These are phyloP conservation scores for Nematostella vectensis DNA, from an alignment of 92 coral and sea anemone species.

Conservation along the genomic window DNA sequence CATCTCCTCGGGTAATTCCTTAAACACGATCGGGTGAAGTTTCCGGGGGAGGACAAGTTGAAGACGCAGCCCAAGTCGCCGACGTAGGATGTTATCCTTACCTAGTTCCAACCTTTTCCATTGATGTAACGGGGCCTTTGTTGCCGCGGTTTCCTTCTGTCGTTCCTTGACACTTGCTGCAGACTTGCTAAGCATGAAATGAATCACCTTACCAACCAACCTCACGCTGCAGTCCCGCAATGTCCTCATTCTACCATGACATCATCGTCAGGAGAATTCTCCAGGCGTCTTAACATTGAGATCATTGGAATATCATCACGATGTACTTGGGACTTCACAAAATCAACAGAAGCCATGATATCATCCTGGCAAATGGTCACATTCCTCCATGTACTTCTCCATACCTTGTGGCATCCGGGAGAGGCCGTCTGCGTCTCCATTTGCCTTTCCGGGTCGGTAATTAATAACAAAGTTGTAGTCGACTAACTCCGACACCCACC, in stretches of 20 bases:
- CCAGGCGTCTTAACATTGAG: background rate
- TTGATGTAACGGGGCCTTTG: background rate
- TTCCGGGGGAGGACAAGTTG: background rate
- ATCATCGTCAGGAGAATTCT: background rate
- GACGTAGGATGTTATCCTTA: background rate
- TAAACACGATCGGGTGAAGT: background rate
- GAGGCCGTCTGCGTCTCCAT: too few relatives aligned
- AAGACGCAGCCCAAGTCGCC: background rate
- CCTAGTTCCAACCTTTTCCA: background rate
- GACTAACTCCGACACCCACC: background rate
- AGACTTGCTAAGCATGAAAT: background rate
- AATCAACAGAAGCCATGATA: background rate
- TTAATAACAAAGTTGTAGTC: too few relatives aligned
- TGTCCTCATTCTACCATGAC: background rate
- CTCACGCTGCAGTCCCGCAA: background rate
- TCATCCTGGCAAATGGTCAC: background rate
- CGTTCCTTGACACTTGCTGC: conserved; percentile 1
- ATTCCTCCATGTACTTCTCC: background rate
- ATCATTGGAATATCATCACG: background rate
- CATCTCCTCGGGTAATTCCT: background rate
- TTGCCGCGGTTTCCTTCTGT: background rate
- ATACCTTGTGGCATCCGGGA: background rate
- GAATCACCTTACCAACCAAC: background rate
- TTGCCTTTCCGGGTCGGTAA: too few relatives aligned
- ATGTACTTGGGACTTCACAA: background rate